Evolutionary conservation across 2,113 vertebrate species (phyloP), one percentile per base, ranked within the genome.

Genomic region (Chinchilla lanigera): DNA sequence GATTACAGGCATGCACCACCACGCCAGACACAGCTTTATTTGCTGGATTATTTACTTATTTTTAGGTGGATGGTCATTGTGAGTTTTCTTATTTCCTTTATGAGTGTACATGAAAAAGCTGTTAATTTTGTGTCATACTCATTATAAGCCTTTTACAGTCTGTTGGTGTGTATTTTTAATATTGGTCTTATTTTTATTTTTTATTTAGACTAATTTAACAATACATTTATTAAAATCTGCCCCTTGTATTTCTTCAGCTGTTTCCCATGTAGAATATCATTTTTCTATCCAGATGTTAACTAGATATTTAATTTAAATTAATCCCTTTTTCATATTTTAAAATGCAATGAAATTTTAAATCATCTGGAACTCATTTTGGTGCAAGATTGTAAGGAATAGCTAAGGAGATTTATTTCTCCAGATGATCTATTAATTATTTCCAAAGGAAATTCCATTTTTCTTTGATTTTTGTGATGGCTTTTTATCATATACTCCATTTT

Each of bases 301-400:
- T 69, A 85, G 8, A 12, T 85, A 81, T 80, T 84, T 47, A 58
- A 75, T 89, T 96, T 20, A 90, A 44, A 89, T 85, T 94, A 82
- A 87, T 65, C 52, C n/a, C 44, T 41, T 86, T 87, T 90, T 93
- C 60, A 65, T 82, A 86, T 94, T 95, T 80, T 73, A 90, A 90
- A 94, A 54, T 35, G 78, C 54, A 83, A 63, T 93, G 82, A 90
- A 90, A 84, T 67, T 35, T 28, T 60, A 88, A 84, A 63, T 89
- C 88, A 92, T 89, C 80, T 83, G 84, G 84, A 93, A 73, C 80
- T 95, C 78, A 96, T 94, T 97, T 91, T 82, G 22, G 17, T 52
- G 5, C 56, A 78, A 58, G 22, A 35, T 75, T 61, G 7, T 50
- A 22, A 28, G 20, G 14, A 95, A 61, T 54, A 82, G 7, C 60